Base-by-base conservation (phyloP, 64 coral and sea anemone genomes). In the Actinia tenebrosa region DNA sequence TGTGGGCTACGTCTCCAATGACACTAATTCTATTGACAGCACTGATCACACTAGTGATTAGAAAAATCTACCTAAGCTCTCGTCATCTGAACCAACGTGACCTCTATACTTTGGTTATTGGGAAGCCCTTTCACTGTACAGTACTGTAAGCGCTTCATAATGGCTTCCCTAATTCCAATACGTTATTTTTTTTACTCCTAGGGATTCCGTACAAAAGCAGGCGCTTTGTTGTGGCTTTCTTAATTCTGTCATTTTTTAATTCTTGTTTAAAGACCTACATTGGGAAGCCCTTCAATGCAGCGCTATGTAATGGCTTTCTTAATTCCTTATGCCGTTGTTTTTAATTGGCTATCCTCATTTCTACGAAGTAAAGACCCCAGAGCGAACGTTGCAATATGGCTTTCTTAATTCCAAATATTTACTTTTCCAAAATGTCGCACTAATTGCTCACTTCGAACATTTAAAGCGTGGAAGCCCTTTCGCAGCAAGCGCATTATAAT, bases 401-500 rank as follows among this genome's bases (percentile, higher is more conserved):
- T 75, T 30, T 75, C 69, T 75, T 75, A 75, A 75, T 75, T 75
- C 25, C 26, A 9, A 42, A n/a, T 75, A 25, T 75, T 69, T 75
- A 75, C 26, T 42, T n/a, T 30, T 75, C n/a, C 56, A 58, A 58
- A 37, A 58, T 75, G 27, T 27, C 69, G 69, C 25, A 75, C 11
- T 75, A 75, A 75, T 75, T 75, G 69, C 69, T 75, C 13, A 42
- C 69, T 75, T 25, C 10, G n/a, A n/a, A 37, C 30, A 37, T 37
- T 37, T 37, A 37, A 37, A 75, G 69, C 69, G n/a, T 75, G 69
- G 69, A 75, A 37, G 69, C 26, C 69, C 5, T 42, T 75, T 75
- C 69, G n/a, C 10, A 75, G 69, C 69, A 75, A 75, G 69, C 69
- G 69, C 69, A 75, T 75, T 75, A 43, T 75, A 75, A 75, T 75